Base-by-base conservation (phyloP, 2,888 invertebrate genomes). In the Lingula anatina region DNA sequence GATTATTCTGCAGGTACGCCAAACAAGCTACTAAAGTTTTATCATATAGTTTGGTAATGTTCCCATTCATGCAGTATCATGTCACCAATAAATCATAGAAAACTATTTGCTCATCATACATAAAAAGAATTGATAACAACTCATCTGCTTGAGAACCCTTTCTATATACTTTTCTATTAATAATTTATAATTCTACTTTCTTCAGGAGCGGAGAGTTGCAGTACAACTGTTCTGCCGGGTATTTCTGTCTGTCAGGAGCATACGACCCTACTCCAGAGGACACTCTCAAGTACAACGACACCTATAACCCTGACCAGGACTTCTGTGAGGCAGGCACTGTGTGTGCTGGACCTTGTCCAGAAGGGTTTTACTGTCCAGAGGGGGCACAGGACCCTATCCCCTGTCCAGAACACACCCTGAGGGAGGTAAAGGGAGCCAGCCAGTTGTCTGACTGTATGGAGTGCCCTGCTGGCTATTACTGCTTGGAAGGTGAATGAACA, bases 331-430 rank as follows among this genome's bases (percentile, higher is more conserved):
- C 65, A 5, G 54, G 59, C 44, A 56, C 51, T 5, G 59, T 58
- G 42, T 73, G 73, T 57, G 70, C 72, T 5, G 74, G 74, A 18
- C 61, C 53, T 5, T 74, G 74, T 51, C 74, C 74, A 1, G 54
- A 59, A 5, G 74, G 73, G n/a, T 55, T 57, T 45, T 74, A 68
- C 58, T 74, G 74, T 52, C 62, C 58, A 24, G 55, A 60, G 23
- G 71, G 69, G 9, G 64, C 62, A 1, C 24, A 49, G 5, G 44
- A 59, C 15, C 74, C 74, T 0, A 45, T 54, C 1, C 63, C 70
- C 0, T 74, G 74, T 55, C 71, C 72, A 5, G 64, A 65, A 26
- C 60, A 70, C 55, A 72, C 70, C 0, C 62, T 62, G 47, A 55
- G 70, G 18, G 54, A 59, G 25, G 57, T 51, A 5, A 55, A 59